Evolutionary conservation across 1,140 invertebrate species (phyloP).

Genomic region (Varroa destructor): DNA sequence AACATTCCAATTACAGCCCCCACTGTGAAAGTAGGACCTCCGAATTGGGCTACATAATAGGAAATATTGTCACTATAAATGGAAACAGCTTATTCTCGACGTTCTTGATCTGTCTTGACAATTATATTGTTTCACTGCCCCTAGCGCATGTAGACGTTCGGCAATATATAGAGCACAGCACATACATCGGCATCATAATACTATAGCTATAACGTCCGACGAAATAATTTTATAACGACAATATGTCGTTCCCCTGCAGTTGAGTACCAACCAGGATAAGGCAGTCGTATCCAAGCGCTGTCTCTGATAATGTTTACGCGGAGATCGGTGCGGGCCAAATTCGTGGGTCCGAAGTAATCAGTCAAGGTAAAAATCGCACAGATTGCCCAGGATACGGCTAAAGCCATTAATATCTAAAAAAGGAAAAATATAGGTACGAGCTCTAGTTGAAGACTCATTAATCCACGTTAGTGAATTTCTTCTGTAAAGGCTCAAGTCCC

Average conservation of each 20-base stretch:
- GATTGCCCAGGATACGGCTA: conserved; percentile 61
- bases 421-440: background rate
- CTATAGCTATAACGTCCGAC: too few species aligned
- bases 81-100: too few species aligned
- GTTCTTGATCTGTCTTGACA: too few species aligned
- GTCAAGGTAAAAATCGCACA: conserved; percentile 59
- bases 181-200: too few species aligned
- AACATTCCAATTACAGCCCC: conserved; percentile 66
- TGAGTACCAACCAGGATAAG: conserved; percentile 55
- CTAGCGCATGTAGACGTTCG: too few species aligned
- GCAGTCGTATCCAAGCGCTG: conserved; percentile 65
- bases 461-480: too few species aligned
- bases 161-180: too few species aligned
- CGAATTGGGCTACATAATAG: conserved; percentile 40
- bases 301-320: conserved; percentile 56
- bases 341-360: conserved; percentile 50
- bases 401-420: conserved; percentile 59
- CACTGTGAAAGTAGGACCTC: conserved; percentile 57
- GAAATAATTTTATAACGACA: too few species aligned
- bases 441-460: too few species aligned
- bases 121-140: too few species aligned
- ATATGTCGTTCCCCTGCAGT: too few species aligned
- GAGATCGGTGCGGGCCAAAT: conserved; percentile 62
- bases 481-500: too few species aligned
- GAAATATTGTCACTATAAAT: background rate